Evolutionary conservation across 2,113 vertebrate genomes (phyloP).

Genomic region (Hemiscyllium ocellatum): DNA sequence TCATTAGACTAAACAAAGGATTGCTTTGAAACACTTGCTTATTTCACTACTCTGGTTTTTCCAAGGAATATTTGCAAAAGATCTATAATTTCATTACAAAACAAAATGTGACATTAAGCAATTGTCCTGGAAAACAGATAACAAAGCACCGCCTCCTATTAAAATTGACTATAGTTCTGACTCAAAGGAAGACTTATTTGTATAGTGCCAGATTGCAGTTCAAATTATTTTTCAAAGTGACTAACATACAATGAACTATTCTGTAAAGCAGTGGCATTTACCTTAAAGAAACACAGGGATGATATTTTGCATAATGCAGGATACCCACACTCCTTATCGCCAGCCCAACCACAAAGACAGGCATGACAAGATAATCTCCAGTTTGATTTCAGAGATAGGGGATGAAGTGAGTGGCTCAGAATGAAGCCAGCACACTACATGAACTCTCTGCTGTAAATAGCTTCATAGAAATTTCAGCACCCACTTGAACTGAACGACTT

Average conservation of each 20-base stretch:
- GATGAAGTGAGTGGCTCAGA: not conserved
- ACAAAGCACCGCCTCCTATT: not conserved
- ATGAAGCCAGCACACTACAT: not conserved
- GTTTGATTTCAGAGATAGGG: not conserved
- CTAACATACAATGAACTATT: not conserved
- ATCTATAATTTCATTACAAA: not conserved
- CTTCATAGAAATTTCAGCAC: not conserved
- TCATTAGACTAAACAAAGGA: not conserved
- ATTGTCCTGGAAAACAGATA: not conserved
- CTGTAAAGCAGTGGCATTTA: not conserved
- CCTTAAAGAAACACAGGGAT: not conserved
- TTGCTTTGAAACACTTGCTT: not conserved
- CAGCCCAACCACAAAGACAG: not conserved
- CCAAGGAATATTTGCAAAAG: not conserved
- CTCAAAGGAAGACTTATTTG: not conserved
- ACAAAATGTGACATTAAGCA: not conserved
- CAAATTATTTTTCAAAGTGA: not conserved
- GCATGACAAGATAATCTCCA: not conserved
- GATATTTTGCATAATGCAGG: not conserved
- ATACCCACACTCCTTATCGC: not conserved
- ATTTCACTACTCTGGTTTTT: not conserved
- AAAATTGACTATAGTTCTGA: not conserved
- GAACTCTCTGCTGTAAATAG: not conserved
- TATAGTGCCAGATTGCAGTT: not conserved
- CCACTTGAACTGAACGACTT: not conserved